Conservation (phyloP, 2,888 invertebrate genomes). For the Gerris lacustris region DNA sequence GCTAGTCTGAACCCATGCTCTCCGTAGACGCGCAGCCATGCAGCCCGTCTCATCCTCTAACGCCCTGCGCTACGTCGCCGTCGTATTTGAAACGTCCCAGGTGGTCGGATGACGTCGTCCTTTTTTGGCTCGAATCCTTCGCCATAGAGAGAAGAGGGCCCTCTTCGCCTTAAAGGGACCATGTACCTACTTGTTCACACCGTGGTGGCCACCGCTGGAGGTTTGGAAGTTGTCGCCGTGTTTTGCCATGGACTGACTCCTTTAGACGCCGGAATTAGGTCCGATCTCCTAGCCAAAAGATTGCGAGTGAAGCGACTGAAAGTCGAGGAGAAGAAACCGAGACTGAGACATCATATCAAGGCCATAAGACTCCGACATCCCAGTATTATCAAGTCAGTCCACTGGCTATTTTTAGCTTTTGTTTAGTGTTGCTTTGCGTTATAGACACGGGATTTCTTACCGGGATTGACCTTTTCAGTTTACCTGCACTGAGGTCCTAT, state of each 20-base stretch:
- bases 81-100: slow-evolving; percentile 6
- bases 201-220: slow-evolving; percentile 39
- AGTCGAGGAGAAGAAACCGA: neutral
- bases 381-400: too few relatives aligned
- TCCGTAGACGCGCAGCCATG: neutral
- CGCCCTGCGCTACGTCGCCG: neutral
- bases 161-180: slow-evolving; percentile 20
- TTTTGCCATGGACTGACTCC: slow-evolving; percentile 40
- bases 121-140: slow-evolving; percentile 23
- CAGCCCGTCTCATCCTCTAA: neutral
- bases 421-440: too few relatives aligned
- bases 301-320: slow-evolving; percentile 26
- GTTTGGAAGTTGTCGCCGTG: slow-evolving; percentile 38
- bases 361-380: neutral
- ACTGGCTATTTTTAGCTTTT: too few relatives aligned
- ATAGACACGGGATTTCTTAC: too few relatives aligned
- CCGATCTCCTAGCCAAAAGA: slow-evolving; percentile 27
- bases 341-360: slow-evolving; percentile 5
- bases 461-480: too few relatives aligned
- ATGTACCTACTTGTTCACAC: slow-evolving; percentile 38
- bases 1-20: neutral
- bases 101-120: slow-evolving; percentile 38
- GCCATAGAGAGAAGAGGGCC: slow-evolving; percentile 30
- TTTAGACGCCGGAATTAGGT: slow-evolving; percentile 23
- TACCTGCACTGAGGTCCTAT: too few relatives aligned